Evolutionary conservation across 2,797 vertebrate species (phyloP).

Genomic region (Rhabdophis nuchalis): DNA sequence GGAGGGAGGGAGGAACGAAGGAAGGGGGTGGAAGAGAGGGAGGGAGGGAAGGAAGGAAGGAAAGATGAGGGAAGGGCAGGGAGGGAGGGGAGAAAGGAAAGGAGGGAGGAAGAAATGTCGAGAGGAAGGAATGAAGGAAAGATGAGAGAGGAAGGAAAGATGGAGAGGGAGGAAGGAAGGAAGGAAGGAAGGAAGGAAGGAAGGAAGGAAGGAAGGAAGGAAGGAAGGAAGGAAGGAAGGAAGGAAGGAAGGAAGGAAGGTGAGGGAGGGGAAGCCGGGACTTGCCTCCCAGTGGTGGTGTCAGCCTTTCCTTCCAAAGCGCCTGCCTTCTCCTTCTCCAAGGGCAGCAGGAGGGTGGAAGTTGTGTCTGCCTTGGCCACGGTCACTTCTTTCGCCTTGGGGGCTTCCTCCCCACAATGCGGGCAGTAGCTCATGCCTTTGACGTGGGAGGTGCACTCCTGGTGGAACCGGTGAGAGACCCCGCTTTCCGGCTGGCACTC

Average conservation of each 20-base stretch:
- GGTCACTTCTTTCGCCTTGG: slow-evolving; percentile 95
- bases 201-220: neutral
- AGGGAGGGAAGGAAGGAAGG: too few species aligned
- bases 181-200: too few species aligned
- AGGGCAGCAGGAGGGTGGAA: slow-evolving; percentile 76
- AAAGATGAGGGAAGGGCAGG: too few species aligned
- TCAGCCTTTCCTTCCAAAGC: slow-evolving; percentile 86
- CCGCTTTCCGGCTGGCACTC: slow-evolving; percentile 95
- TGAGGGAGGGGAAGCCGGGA: neutral
- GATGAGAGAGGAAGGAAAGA: too few species aligned
- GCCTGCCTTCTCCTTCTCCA: slow-evolving; percentile 71
- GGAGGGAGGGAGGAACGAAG: too few species aligned
- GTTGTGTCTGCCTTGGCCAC: slow-evolving; percentile 97
- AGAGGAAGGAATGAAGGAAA: too few species aligned
- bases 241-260: neutral
- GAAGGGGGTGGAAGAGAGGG: too few species aligned
- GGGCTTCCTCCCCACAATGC: slow-evolving; percentile 92
- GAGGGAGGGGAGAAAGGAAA: too few species aligned
- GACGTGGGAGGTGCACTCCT: slow-evolving; percentile 86
- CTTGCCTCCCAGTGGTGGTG: slow-evolving; percentile 91
- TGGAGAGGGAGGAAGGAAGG: too few species aligned
- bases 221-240: too few species aligned
- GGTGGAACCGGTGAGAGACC: slow-evolving; percentile 96
- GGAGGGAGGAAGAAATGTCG: too few species aligned
- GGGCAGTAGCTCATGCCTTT: slow-evolving; percentile 94